Percentiles rank a stretch among this genome's conserved stretches.
Conservation (phyloP, 1,140 invertebrate species). For the Brachionus sp. region DNA sequence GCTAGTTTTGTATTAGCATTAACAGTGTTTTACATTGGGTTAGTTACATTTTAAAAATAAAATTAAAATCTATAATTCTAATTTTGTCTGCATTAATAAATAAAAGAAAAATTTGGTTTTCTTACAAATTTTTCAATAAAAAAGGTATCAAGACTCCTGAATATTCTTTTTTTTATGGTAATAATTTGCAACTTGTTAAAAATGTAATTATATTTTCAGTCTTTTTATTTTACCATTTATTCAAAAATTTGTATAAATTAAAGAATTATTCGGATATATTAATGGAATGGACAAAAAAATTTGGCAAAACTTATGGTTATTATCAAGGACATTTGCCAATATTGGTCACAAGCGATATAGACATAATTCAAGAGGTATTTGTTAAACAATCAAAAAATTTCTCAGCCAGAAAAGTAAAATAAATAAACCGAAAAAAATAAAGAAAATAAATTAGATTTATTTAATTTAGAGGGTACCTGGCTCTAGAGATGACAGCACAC, state of each 20-base stretch:
- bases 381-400: conserved; percentile 61
- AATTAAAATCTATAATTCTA: not conserved
- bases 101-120: conserved; percentile 2
- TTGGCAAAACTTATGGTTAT: conserved; percentile 59
- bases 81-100: not conserved
- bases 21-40: not conserved
- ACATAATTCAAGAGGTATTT: conserved; percentile 58
- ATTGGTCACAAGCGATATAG: conserved; percentile 57
- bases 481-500: not conserved
- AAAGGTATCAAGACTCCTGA: not conserved
- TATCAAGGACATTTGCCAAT: conserved; percentile 57
- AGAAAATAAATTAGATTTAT: not conserved
- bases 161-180: conserved; percentile 19
- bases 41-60: not conserved
- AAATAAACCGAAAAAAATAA: not conserved
- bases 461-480: not conserved
- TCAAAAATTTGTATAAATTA: not conserved
- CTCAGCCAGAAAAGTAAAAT: conserved; percentile 56
- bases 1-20: not conserved
- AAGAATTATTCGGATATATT: conserved; percentile 31
- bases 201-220: conserved; percentile 3
- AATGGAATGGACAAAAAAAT: conserved; percentile 55
- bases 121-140: not conserved
- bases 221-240: too few species aligned
- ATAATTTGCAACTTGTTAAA: not conserved